phyloP scores from a whole-genome alignment of 2,888 invertebrate genomes.

The Diarsia dahlii region DNA sequence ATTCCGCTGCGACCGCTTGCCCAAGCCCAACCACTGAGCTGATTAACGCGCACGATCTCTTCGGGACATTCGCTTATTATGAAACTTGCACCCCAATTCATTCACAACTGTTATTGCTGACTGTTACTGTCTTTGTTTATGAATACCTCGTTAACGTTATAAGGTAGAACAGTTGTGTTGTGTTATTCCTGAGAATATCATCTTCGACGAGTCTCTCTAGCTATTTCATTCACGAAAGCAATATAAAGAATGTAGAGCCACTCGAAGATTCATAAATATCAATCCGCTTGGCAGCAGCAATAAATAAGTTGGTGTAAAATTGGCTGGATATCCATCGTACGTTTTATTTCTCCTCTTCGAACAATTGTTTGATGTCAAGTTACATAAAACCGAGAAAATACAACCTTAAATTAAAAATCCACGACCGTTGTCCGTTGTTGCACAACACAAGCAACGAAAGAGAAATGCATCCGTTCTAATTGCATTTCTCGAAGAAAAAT shows the following conservation, averaged over 20 bases:
- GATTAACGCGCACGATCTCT: constrained; percentile 55
- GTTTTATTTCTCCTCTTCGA: constrained; percentile 45
- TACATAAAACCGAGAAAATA: constrained; percentile 64
- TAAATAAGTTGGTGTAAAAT: constrained; percentile 56
- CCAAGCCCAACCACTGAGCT: constrained; percentile 54
- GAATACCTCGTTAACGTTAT: constrained; percentile 31
- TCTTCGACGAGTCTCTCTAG: not conserved
- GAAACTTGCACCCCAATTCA: constrained; percentile 56
- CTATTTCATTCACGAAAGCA: constrained; percentile 36
- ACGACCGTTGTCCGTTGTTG: constrained; percentile 75
- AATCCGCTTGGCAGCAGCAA: constrained; percentile 46
- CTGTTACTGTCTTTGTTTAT: constrained; percentile 40
- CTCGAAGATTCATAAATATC: constrained; percentile 46
- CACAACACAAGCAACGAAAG: constrained; percentile 78
- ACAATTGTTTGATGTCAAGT: constrained; percentile 60
- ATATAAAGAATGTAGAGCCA: constrained; percentile 20
- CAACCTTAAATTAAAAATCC: constrained; percentile 74
- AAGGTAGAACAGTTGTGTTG: not conserved
- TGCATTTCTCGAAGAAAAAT: constrained; percentile 86
- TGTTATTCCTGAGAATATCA: not conserved
- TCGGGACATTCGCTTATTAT: constrained; percentile 48
- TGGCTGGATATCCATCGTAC: constrained; percentile 40
- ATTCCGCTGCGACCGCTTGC: constrained; percentile 60
- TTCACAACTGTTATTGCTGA: constrained; percentile 43
- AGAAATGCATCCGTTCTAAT: constrained; percentile 84